Evolutionary conservation across 2,888 invertebrate genomes (phyloP), one percentile per base, ranked within the genome.

Genomic region (Sphecodes monilicornis): DNA sequence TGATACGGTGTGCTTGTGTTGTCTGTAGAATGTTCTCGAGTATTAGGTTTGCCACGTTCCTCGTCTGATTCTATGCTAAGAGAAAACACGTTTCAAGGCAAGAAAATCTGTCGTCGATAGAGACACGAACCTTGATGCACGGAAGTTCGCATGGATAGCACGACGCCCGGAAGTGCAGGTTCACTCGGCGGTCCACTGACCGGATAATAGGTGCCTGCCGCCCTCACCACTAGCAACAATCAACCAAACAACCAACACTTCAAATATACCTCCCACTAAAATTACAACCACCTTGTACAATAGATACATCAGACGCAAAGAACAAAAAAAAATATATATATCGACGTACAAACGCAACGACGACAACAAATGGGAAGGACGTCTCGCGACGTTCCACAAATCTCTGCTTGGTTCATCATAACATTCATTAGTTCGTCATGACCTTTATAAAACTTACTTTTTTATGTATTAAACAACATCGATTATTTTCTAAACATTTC

Each of bases 151-250:
- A 95, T 94, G 94, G 95, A 95, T 94, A 95, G 93, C 93, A 94
- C 94, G 94, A 94, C 96, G 95, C 94, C 96, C 96, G 84, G 95
- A 92, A 94, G 95, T 94, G 94, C 95, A 96, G 95, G 95, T 96
- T 96, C 91, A 96, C 96, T 91, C 96, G 96, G 85, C 96, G 96
- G 87, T 96, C 96, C 94, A 91, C 97, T 97, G 92, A 98, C 96
- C 94, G 98, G 98, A 95, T 98, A 98, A 96, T 97, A 98, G 95
- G 98, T 98, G 95, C 98, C 98, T 93, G 98, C 97, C 95, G 98
- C 98, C 97, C 98, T 98, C 96, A 98, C 98, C 96, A 98, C 97
- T 97, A 97, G 96, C 97, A 97, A 95, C 95, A 95, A 94, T 94
- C 94, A 94, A 95, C 95, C 95, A 95, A 94, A 94, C 94, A 94